Evolutionary conservation across 30 jellyfish, hydroid and myxozoan genomes (phyloP), one percentile per base, ranked within the genome.

Genomic region (Hydra vulgaris): DNA sequence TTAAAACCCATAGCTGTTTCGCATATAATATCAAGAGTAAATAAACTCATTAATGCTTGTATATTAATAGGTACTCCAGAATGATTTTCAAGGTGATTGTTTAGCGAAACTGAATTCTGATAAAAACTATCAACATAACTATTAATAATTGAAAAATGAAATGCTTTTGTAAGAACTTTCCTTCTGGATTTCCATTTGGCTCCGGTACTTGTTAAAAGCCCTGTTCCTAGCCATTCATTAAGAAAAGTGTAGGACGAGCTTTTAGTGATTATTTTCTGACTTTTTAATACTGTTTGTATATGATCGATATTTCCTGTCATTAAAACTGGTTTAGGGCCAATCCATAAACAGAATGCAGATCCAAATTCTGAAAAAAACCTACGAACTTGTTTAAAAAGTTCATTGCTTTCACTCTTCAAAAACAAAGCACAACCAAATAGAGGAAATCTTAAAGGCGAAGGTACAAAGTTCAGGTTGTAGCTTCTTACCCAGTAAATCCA

Each of bases 1-100:
- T 76, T 82, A 7, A 86, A 92, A 23, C 98, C 98, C 98, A 92
- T 92, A 26, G 98, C 95, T 71, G 98, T 86, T 70, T 92, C 87
- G 66, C 81, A 66, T 12, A 80, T 80, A 21, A 70, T 66, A 70
- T 80, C 81, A 18, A 80, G 72, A 17, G 87, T 27, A 70, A 71
- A 74, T 15, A 80, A 79, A 18, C 83, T 66, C 25, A 80, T 26
- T 21, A 23, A 17, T 66, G 23, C 26, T 25, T 80, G 87, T 18
- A 80, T 82, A 70, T 80, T 82, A 70, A 80, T 21, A 15, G 85
- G 24, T 7, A 20, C 0, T 19, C 79, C 84, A 26, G 74, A 17
- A 21, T 61, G 52, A n/a, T 17, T 17, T 21, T 86, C 76, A 74
- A 92, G 70, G 15, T 66, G 71, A 19, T 81, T 79, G 21, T 76